Evolutionary conservation across 2,888 invertebrate species (phyloP).

Genomic region (Tetheella fluctuosa): DNA sequence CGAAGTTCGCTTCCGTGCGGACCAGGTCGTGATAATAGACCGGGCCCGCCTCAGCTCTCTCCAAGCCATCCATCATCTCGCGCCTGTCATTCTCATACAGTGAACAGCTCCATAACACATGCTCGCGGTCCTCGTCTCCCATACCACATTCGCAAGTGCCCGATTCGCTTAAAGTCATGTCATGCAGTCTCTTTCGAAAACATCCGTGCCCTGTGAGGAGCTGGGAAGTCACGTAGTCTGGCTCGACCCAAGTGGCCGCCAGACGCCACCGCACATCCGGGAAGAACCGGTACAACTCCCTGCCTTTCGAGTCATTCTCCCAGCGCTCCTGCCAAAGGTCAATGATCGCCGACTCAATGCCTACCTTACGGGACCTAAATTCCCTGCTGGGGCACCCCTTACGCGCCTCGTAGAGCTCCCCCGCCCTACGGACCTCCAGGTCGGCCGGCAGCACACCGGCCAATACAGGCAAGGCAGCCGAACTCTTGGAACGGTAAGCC

Average conservation of each 20-base stretch:
- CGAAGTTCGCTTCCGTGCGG: background rate
- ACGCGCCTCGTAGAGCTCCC: conserved; percentile 7
- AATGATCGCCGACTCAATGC: background rate
- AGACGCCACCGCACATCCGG: conserved; percentile 24
- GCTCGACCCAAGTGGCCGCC: conserved; percentile 21
- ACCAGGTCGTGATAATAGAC: conserved; percentile 1
- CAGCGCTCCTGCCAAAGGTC: conserved; percentile 5
- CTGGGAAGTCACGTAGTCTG: conserved; percentile 26
- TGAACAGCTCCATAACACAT: conserved; percentile 13
- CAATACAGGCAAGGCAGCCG: conserved; percentile 35
- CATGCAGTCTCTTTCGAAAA: conserved; percentile 10
- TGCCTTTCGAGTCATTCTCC: background rate
- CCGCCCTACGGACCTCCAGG: conserved; percentile 32
- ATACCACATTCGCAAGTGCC: conserved; percentile 5
- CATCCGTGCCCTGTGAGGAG: conserved; percentile 29
- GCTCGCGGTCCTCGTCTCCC: conserved; percentile 5
- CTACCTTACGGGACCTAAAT: background rate
- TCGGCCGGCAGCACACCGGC: conserved; percentile 39
- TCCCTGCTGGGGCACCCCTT: background rate
- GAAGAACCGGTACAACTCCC: conserved; percentile 13
- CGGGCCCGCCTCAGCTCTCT: background rate
- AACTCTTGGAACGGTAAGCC: conserved; percentile 37
- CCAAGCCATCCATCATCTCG: conserved; percentile 11
- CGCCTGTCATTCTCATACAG: background rate
- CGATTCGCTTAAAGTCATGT: conserved; percentile 1